A percentile compares a stretch with the other conserved stretches of the same genome.
Evolutionary conservation across 2,888 invertebrate genomes (phyloP).

Genomic region (Drosophila colorata): DNA sequence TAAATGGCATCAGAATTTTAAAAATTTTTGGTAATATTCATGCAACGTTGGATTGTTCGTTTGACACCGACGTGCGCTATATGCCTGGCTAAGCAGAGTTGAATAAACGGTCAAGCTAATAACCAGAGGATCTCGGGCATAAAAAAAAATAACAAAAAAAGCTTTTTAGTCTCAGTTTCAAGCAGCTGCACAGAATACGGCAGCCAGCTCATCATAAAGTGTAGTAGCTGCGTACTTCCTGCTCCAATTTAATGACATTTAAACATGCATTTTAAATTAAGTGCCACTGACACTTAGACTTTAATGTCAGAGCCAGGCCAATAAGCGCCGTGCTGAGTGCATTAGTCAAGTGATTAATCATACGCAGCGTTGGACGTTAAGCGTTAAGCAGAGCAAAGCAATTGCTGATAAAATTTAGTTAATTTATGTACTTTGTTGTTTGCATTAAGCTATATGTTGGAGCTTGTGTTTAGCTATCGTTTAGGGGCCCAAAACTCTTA

Average conservation of each 20-base stretch:
- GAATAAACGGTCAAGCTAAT: conserved; percentile 54
- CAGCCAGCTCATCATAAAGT: conserved; percentile 32
- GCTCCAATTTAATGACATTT: conserved; percentile 67
- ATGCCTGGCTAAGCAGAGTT: conserved; percentile 53
- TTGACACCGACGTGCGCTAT: conserved; percentile 29
- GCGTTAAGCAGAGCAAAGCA: conserved; percentile 4
- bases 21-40: conserved; percentile 67
- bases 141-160: neutral
- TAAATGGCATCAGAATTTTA: conserved; percentile 43
- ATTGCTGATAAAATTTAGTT: conserved; percentile 4
- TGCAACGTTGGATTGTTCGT: conserved; percentile 57
- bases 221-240: conserved; percentile 62
- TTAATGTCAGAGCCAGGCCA: conserved; percentile 59
- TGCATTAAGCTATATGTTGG: neutral
- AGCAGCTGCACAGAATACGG: conserved; percentile 3
- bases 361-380: conserved; percentile 44
- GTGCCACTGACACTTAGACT: conserved; percentile 64
- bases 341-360: conserved; percentile 67
- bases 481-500: neutral
- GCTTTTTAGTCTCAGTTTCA: conserved; percentile 13
- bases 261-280: conserved; percentile 78
- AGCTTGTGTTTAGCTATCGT: neutral
- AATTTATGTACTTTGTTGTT: neutral
- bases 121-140: conserved; percentile 21
- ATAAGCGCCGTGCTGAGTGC: conserved; percentile 49